Conservation (phyloP, 2,113 vertebrate genomes). For the Tachuris rubrigastra region DNA sequence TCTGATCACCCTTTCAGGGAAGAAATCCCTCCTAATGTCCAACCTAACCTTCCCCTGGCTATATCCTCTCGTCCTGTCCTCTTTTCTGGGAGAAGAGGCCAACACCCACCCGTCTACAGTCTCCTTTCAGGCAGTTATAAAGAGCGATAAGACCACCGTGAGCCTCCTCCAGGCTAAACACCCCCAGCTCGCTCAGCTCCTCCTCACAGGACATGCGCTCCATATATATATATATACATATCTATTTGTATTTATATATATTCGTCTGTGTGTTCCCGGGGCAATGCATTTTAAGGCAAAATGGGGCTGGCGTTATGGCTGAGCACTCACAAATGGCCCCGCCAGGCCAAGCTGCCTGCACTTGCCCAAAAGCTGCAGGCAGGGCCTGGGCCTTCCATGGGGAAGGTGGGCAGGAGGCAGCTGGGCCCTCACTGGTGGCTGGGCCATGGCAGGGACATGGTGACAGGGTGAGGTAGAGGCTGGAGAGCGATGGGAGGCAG, state of each 20-base stretch:
- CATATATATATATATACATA: background rate
- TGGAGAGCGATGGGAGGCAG: rapidly evolving
- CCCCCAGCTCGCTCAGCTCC: background rate
- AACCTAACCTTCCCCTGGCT: background rate
- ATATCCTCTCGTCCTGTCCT: background rate
- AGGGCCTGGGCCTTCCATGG: background rate
- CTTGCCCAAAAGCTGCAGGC: rapidly evolving
- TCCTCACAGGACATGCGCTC: background rate
- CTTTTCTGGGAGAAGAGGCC: background rate
- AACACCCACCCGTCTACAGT: too few relatives aligned
- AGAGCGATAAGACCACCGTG: too few relatives aligned
- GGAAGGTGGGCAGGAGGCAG: background rate
- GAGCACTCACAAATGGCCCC: rapidly evolving
- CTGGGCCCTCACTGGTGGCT: background rate
- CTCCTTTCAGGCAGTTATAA: background rate
- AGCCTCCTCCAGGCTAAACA: background rate
- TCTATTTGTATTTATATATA: background rate
- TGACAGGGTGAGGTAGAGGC: rapidly evolving
- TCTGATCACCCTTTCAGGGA: background rate
- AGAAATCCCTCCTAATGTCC: background rate
- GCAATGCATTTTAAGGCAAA: background rate
- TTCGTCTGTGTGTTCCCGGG: background rate
- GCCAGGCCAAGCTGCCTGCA: rapidly evolving
- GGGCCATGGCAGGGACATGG: rapidly evolving
- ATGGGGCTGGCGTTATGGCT: background rate